Evolutionary conservation across 1,140 invertebrate genomes (phyloP), one percentile per base, ranked within the genome.

Genomic region (Penaeus vannamei): DNA sequence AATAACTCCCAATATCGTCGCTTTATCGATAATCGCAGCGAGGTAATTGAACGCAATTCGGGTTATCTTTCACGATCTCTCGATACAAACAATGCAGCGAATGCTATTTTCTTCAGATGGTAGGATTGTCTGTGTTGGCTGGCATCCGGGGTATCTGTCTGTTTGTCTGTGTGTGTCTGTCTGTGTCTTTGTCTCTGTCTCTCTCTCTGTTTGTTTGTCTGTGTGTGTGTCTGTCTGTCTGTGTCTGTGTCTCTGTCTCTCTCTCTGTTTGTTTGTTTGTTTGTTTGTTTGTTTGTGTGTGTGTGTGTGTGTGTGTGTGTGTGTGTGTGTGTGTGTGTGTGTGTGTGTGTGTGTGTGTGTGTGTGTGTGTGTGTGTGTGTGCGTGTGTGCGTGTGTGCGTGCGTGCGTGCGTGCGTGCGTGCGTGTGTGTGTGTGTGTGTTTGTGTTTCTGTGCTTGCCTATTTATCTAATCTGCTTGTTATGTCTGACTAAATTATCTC

Each of bases 291-390:
- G n/a, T n/a, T n/a, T n/a, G n/a, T n/a, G n/a, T n/a, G n/a, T n/a
- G n/a, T n/a, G n/a, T n/a, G n/a, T n/a, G n/a, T n/a, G n/a, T n/a
- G n/a, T 64, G 62, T 64, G 62, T 64, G n/a, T 64, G 62, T 64
- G 62, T 64, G 62, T n/a, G 62, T 64, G 62, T 64, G n/a, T 64
- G 62, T 64, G 62, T 64, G 62, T 64, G 62, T 64, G 62, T 64
- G n/a, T 64, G 62, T 64, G n/a, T 64, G 62, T 64, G 62, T 64
- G n/a, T n/a, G 62, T 64, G 62, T 64, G 62, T 64, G 17, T 64
- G 62, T 64, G 62, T 64, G 62, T 64, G 62, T 64, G 62, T 64
- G 17, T 64, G 62, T 64, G 62, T 64, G 62, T 64, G 62, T 64
- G 62, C n/a, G 62, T 64, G 62, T 64, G 62, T 64, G 62, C n/a